Conservation (phyloP, 2,888 invertebrate species). For the Cerastis rubricosa region DNA sequence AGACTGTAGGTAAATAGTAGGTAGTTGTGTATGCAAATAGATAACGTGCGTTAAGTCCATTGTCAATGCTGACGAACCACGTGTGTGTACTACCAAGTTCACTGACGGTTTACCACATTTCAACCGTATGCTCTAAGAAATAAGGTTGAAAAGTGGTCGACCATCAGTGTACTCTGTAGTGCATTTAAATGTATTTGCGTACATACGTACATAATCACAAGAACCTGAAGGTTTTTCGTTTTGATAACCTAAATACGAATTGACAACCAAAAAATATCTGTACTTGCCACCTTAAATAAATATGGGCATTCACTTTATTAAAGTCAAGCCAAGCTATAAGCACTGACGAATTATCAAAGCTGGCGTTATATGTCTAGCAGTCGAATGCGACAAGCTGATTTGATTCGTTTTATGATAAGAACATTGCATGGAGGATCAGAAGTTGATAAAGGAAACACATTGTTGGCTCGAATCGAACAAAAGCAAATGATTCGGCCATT, state of each 20-base stretch:
- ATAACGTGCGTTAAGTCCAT: constrained; percentile 62
- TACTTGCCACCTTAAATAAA: not conserved
- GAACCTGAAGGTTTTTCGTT: constrained; percentile 21
- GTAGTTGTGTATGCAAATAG: constrained; percentile 39
- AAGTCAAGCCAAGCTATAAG: not conserved
- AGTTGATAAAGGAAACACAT: not conserved
- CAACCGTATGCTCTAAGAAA: not conserved
- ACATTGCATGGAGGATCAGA: not conserved
- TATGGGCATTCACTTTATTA: not conserved
- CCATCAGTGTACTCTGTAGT: not conserved
- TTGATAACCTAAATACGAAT: not conserved
- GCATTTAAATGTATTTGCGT: constrained; percentile 14
- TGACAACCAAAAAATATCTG: not conserved
- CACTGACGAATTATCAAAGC: not conserved
- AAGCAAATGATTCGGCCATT: not conserved
- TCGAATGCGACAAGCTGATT: not conserved
- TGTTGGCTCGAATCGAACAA: not conserved
- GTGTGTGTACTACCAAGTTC: not conserved
- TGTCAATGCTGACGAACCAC: constrained; percentile 63
- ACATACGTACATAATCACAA: constrained; percentile 29
- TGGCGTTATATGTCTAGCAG: not conserved
- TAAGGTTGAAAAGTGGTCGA: not conserved
- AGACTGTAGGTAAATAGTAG: constrained; percentile 26
- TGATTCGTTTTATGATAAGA: not conserved
- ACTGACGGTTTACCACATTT: not conserved